Evolutionary conservation across 1,140 invertebrate species (phyloP).

Genomic region (Tribolium castaneum): DNA sequence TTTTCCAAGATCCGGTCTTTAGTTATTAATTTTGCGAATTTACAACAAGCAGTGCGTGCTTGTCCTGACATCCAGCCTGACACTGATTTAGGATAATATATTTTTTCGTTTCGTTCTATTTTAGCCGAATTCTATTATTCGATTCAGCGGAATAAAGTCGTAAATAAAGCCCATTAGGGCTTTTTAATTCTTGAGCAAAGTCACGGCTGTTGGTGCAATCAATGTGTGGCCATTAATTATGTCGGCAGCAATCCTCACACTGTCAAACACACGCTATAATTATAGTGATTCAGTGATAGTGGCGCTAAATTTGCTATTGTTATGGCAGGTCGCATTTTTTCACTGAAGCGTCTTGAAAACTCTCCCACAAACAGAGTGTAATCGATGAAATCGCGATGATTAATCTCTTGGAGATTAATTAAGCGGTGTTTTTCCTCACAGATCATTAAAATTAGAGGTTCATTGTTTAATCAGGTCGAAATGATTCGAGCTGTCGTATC

Average conservation of each 20-base stretch:
- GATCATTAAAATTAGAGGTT: conserved; percentile 8
- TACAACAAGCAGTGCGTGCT: neutral
- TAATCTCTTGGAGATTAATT: too few species aligned
- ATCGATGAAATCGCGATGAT: too few species aligned
- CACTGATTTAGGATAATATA: conserved; percentile 6
- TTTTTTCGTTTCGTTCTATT: neutral
- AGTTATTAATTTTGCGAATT: neutral
- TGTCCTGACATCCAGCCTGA: neutral
- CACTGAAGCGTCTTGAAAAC: neutral
- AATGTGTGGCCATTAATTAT: conserved; percentile 18
- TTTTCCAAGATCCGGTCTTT: too few species aligned
- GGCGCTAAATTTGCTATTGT: neutral
- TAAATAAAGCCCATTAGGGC: conserved; percentile 17
- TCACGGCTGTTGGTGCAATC: conserved; percentile 4
- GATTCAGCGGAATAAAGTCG: neutral
- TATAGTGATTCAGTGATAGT: neutral
- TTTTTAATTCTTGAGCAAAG: conserved; percentile 4
- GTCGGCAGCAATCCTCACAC: conserved; percentile 7
- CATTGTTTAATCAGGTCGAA: conserved; percentile 15
- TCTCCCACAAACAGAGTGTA: too few species aligned
- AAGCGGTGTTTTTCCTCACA: neutral
- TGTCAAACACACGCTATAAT: conserved; percentile 13
- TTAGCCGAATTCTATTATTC: neutral
- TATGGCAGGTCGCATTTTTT: neutral
- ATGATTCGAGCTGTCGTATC: conserved; percentile 29